Conservation (phyloP, 2,888 invertebrate species). For the Dynastes grantii region DNA sequence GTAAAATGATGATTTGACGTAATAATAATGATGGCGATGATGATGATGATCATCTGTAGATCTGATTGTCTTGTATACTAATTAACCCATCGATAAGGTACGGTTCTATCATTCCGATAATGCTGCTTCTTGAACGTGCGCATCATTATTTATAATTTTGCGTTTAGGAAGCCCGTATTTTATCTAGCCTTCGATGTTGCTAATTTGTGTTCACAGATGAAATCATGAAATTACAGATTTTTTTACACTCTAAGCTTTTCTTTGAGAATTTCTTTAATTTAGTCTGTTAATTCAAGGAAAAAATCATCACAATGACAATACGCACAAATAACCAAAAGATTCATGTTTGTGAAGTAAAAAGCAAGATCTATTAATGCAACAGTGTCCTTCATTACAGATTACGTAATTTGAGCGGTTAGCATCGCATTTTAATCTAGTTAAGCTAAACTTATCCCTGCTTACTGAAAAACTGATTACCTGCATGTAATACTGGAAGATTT, state of each 20-base stretch:
- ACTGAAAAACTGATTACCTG: no score
- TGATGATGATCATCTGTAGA: slow-evolving; percentile 52
- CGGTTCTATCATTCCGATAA: slow-evolving; percentile 57
- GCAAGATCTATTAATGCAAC: no score
- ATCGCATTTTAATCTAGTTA: no score
- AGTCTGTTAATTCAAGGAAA: no score
- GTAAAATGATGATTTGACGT: slow-evolving; percentile 37
- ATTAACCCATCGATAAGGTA: slow-evolving; percentile 58
- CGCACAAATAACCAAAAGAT: no score
- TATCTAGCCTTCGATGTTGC: slow-evolving; percentile 60
- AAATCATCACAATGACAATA: no score
- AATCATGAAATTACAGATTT: background rate
- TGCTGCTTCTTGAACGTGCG: slow-evolving; percentile 59
- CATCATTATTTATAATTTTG: slow-evolving; percentile 22
- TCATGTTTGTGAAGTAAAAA: no score
- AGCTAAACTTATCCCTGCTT: no score
- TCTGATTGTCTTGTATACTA: slow-evolving; percentile 62
- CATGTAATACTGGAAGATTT: no score
- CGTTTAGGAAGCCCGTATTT: slow-evolving; percentile 54
- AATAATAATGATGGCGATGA: slow-evolving; percentile 37
- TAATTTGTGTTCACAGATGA: slow-evolving; percentile 9
- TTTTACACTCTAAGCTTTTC: slow-evolving; percentile 40
- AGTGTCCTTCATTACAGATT: no score
- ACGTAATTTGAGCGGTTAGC: no score
- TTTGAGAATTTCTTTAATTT: background rate